Evolutionary conservation across 2,113 vertebrate species (phyloP).

Genomic region (Pollimyrus isidori): DNA sequence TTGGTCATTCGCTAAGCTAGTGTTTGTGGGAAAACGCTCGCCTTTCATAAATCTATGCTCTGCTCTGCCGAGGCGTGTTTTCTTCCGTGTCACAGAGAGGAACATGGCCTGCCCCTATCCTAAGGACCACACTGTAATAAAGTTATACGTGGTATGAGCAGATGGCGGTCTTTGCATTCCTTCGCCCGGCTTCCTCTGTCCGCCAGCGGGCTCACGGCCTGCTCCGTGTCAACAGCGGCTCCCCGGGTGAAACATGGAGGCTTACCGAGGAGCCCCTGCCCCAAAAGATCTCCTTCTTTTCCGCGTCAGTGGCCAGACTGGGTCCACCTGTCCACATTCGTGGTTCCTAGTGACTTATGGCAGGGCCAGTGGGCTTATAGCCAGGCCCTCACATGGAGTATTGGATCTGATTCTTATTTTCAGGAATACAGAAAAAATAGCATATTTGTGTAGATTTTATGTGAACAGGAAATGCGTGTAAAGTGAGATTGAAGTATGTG

Average conservation of each 20-base stretch:
- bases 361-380: not conserved
- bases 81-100: not conserved
- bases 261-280: not conserved
- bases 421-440: not conserved
- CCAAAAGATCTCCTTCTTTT: not conserved
- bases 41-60: not conserved
- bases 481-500: not conserved
- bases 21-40: too few relatives aligned
- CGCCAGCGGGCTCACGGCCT: constrained; percentile 15
- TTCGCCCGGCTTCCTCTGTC: not conserved
- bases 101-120: not conserved
- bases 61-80: not conserved
- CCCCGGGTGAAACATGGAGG: constrained; percentile 2
- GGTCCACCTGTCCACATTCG: not conserved
- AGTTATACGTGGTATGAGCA: constrained; percentile 13
- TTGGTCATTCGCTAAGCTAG: too few relatives aligned
- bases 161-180: constrained; percentile 10
- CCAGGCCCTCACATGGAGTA: not conserved
- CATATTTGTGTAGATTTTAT: not conserved
- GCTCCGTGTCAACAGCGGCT: constrained; percentile 4
- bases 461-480: not conserved
- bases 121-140: constrained; percentile 1
- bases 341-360: not conserved
- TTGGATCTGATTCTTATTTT: not conserved
- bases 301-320: not conserved